Base-by-base conservation (phyloP, 2,797 vertebrate species). In the Orestias chungarensis region DNA sequence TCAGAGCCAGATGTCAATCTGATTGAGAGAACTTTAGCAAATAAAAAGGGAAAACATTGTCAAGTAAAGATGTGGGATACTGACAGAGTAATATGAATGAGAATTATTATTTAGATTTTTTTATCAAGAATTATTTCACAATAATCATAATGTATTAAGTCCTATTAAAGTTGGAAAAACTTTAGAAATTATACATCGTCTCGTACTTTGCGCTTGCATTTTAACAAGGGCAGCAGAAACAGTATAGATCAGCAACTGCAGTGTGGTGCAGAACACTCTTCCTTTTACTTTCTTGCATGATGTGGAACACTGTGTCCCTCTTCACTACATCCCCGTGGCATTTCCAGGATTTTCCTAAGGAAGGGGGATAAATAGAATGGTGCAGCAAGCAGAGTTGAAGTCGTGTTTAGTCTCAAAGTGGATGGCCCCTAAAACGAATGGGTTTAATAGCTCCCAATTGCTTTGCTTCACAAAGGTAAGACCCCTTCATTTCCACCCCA, bases 381-480 rank as follows among this genome's bases (percentile, higher is more conserved):
- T n/a, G 82, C 89, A 81, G 68, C 74, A 76, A 87, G 88, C 80
- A 11, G 70, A 81, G 76, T 35, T 82, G 82, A 75, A 82, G 78
- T 77, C 64, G 17, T 68, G 79, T 84, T 64, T 74, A 61, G 79
- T 79, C 80, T 87, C 78, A 27, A 47, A 75, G 72, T 71, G 68
- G 59, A 75, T 52, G 12, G 77, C 84, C 87, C 88, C 87, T 61
- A 29, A 68, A 69, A 87, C 82, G 12, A 84, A 83, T 52, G 75
- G 71, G 69, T 88, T 89, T 91, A 91, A 92, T 91, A 79, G 81
- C 67, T 91, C 88, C 89, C 89, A 82, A 82, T 85, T 87, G 90
- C 87, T 83, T 86, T 64, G 64, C 85, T 70, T 89, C 76, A 85
- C 86, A 87, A 89, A 91, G 88, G 90, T 91, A 82, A 71, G 82